These are phyloP conservation scores for Euthynnus affinis DNA, from an alignment of 2,797 vertebrate species.

Conservation along the genomic window DNA sequence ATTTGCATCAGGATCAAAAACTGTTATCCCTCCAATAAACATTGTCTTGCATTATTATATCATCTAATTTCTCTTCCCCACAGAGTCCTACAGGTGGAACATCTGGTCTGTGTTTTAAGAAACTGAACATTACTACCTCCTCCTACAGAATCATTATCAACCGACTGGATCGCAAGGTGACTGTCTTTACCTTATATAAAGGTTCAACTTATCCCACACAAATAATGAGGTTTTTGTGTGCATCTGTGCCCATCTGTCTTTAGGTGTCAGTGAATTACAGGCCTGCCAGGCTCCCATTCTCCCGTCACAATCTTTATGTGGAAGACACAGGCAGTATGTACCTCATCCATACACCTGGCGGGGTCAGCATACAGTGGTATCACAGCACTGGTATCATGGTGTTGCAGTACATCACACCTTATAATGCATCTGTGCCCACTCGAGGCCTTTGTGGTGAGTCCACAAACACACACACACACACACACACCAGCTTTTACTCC, in stretches of 20 bases:
- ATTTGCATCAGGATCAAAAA: neutral
- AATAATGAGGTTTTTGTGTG: neutral
- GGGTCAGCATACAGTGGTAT: slow-evolving; percentile 96
- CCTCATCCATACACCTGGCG: slow-evolving; percentile 91
- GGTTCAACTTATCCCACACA: neutral
- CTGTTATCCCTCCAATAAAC: neutral
- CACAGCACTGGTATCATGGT: slow-evolving; percentile 97
- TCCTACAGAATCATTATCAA: slow-evolving; percentile 91
- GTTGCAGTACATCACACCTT: slow-evolving; percentile 89
- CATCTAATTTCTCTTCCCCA: slow-evolving; percentile 6
- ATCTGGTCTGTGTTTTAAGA: slow-evolving; percentile 96
- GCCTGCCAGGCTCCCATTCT: slow-evolving; percentile 90
- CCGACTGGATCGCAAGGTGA: slow-evolving; percentile 93
- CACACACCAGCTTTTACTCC: slow-evolving; percentile 24
- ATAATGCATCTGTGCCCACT: slow-evolving; percentile 88
- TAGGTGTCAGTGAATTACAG: slow-evolving; percentile 94
- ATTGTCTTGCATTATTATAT: neutral
- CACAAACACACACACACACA: slow-evolving; percentile 30
- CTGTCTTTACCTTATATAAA: slow-evolving; percentile 24
- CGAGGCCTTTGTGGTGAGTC: slow-evolving; percentile 96
- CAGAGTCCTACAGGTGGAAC: slow-evolving; percentile 92
- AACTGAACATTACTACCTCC: slow-evolving; percentile 93
- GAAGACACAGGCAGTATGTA: slow-evolving; percentile 98
- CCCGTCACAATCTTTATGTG: slow-evolving; percentile 89
- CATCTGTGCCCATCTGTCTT: slow-evolving; percentile 27